Evolutionary conservation across 2,797 vertebrate species (phyloP), one percentile per base, ranked within the genome.

Genomic region (Danio choprae): DNA sequence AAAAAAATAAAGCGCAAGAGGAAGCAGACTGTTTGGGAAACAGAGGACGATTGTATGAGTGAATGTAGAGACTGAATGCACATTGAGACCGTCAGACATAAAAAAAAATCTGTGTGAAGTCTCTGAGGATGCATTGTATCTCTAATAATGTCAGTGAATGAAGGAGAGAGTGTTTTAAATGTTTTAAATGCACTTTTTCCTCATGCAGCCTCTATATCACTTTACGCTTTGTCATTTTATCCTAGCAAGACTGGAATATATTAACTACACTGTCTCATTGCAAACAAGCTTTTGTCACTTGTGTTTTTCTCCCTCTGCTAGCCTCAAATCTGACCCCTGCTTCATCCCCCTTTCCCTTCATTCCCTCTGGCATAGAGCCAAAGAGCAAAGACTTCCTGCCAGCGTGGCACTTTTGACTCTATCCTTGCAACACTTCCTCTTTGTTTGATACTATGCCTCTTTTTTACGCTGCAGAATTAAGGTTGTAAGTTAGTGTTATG

Each of bases 371-470:
- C 91, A 86, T 22, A 74, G 58, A 82, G 88, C 91, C 94, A 93
- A 51, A 53, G 62, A 43, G 69, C 80, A 87, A 72, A 88, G 85
- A 88, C 89, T 91, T 94, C 90, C 91, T 92, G 93, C 92, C 93
- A 93, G 85, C 92, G 91, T 94, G 92, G 92, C 93, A 91, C 75
- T 87, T 84, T 89, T 89, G 88, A 89, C 87, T 90, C 83, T 87
- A 89, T 91, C 82, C 80, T 89, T 91, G 86, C 85, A 53, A 38
- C 41, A 68, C 77, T 83, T 83, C 79, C 81, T 62, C 56, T 73
- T 51, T 29, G 36, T 83, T 51, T 74, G 64, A 38, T 18, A 74
- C 77, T 12, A 44, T 46, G 50, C 76, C 60, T 70, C 63, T 81
- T 38, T 71, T 71, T 0, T 6, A 29, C 41, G 73, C n/a, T 29